These are phyloP conservation scores for Donacobius atricapilla DNA, from an alignment of 2,113 vertebrate genomes.

Conservation along the genomic window DNA sequence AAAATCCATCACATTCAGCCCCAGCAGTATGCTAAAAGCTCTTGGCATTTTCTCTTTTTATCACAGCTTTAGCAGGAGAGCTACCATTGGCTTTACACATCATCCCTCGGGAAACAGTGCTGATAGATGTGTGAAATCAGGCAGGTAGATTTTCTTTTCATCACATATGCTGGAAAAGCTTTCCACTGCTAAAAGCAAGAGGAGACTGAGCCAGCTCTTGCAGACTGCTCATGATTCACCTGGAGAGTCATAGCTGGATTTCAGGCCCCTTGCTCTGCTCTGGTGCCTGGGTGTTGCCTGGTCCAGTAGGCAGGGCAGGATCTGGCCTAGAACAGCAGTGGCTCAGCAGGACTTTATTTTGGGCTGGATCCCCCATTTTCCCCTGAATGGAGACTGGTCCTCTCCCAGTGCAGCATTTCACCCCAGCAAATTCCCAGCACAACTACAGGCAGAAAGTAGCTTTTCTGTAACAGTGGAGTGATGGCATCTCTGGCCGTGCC, in stretches of 20 bases:
- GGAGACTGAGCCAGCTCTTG: background rate
- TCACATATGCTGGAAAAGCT: background rate
- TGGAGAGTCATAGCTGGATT: background rate
- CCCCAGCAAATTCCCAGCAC: background rate
- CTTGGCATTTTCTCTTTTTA: background rate
- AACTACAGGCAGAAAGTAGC: accelerated
- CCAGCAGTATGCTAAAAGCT: background rate
- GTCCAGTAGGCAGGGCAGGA: background rate
- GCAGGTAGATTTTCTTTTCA: slow-evolving; percentile 65
- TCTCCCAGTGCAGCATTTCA: background rate
- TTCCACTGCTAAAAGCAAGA: background rate
- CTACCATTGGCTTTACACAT: background rate
- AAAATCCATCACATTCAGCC: background rate
- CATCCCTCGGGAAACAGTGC: background rate
- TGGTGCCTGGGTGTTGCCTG: background rate
- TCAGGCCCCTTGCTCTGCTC: accelerated
- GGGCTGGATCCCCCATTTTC: background rate
- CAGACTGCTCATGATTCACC: background rate
- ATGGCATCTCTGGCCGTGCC: background rate
- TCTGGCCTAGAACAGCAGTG: background rate
- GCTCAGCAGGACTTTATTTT: background rate
- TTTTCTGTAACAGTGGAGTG: accelerated
- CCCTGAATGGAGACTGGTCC: too few relatives aligned
- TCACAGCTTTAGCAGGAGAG: background rate
- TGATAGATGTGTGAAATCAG: background rate